Conservation (phyloP, 2,888 invertebrate genomes). For the Choristoneura rosaceana region DNA sequence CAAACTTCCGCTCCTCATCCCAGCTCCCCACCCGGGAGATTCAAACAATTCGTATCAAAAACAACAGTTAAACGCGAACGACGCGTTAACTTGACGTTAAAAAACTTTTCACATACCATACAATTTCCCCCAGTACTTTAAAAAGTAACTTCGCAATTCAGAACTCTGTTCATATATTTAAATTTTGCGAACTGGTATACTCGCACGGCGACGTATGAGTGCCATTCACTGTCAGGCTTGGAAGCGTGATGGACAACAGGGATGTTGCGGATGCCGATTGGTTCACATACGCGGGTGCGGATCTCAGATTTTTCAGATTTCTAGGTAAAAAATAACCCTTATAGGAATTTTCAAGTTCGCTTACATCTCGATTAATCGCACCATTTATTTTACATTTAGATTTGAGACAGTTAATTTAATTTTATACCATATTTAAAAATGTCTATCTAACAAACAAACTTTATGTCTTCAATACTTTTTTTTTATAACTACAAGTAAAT, state of each 20-base stretch:
- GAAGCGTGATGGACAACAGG: neutral
- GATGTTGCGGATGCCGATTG: no score
- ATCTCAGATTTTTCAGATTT: no score
- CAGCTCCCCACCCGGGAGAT: neutral
- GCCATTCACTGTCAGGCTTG: conserved; percentile 32
- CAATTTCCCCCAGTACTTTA: conserved; percentile 33
- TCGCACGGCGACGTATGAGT: conserved; percentile 9
- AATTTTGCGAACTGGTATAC: conserved; percentile 24
- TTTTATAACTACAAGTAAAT: no score
- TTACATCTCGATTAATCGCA: no score
- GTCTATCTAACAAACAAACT: no score
- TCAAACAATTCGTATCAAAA: conserved; percentile 37
- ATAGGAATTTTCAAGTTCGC: no score
- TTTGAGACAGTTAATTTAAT: no score
- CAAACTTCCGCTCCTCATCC: conserved; percentile 7
- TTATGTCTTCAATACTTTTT: no score
- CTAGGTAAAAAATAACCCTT: no score
- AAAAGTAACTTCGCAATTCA: conserved; percentile 32
- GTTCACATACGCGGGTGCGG: no score
- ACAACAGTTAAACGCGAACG: conserved; percentile 31
- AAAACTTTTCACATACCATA: conserved; percentile 35
- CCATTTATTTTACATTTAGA: no score
- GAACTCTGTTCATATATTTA: conserved; percentile 37
- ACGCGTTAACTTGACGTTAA: conserved; percentile 29
- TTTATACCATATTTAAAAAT: no score